Evolutionary conservation across 1,140 invertebrate species (phyloP).

Genomic region (Halesus radiatus): DNA sequence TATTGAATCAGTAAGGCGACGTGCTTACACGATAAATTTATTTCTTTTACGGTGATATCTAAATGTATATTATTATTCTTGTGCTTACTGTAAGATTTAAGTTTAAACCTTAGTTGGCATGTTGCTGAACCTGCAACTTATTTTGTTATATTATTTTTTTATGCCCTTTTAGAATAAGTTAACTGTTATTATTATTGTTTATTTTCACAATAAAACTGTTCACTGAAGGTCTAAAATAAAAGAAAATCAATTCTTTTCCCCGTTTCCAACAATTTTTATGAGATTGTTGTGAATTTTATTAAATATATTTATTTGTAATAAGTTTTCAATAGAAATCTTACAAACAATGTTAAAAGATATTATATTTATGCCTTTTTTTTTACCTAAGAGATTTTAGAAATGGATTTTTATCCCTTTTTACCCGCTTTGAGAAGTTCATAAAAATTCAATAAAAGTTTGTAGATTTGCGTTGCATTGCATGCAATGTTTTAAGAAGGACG

Average conservation of each 20-base stretch:
- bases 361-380: not conserved
- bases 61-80: conserved; percentile 50
- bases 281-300: not conserved
- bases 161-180: conserved; percentile 11
- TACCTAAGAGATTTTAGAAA: conserved; percentile 36
- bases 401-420: not conserved
- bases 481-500: no score
- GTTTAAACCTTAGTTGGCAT: conserved; percentile 38
- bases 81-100: conserved; percentile 23
- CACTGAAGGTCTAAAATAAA: no score
- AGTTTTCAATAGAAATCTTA: not conserved
- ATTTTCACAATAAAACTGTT: no score
- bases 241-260: no score
- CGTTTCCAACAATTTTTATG: not conserved
- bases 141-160: not conserved
- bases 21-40: conserved; percentile 54
- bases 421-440: no score
- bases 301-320: not conserved
- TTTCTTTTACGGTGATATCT: conserved; percentile 49
- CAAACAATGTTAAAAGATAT: no score
- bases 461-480: no score
- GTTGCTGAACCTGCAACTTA: not conserved
- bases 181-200: not conserved
- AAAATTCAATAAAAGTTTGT: no score
- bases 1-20: conserved; percentile 49